Evolutionary conservation across 1,140 invertebrate genomes (phyloP), one percentile per base, ranked within the genome.

Genomic region (Monomorium pharaonis): DNA sequence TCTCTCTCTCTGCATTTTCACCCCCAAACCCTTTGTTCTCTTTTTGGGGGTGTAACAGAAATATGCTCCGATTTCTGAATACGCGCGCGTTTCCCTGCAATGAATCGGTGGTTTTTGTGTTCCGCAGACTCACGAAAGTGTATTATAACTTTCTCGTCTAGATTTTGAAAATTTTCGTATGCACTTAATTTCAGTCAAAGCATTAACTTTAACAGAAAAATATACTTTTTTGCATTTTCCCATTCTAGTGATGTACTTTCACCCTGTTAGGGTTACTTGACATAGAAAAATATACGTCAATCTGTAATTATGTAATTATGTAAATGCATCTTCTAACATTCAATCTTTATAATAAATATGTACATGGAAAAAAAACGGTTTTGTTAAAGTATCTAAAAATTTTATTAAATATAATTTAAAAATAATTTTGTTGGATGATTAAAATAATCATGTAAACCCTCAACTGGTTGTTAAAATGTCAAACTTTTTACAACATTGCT

Each of bases 61-160:
- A 78, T 78, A 65, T 72, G 37, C 27, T 33, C 67, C 33, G 78
- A 81, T 81, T 81, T 72, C 65, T 72, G 49, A 72, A 81, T 81
- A 81, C 65, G 37, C 65, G 65, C 51, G 65, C 30, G 30, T 60
- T 72, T 37, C 3, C 65, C 18, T 42, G 33, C 78, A 33, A 72
- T 81, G 65, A 81, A 81, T 72, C 51, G 67, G 49, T 18, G 18
- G 18, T 9, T 58, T 70, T 72, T 70, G 51, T 70, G 18, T 14
- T 30, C 37, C 78, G 51, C 67, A 44, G 18, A 72, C 30, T 69
- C 44, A n/a, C 24, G 33, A 42, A 21, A 27, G 37, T 70, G 18
- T 44, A 21, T 69, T 42, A 69, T 16, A 10, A 70, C 16, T 51
- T 49, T 49, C 30, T 80, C 44, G 14, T 67, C 21, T n/a, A 21